Base-by-base conservation (phyloP, 2,113 vertebrate species). In the Vidua macroura region DNA sequence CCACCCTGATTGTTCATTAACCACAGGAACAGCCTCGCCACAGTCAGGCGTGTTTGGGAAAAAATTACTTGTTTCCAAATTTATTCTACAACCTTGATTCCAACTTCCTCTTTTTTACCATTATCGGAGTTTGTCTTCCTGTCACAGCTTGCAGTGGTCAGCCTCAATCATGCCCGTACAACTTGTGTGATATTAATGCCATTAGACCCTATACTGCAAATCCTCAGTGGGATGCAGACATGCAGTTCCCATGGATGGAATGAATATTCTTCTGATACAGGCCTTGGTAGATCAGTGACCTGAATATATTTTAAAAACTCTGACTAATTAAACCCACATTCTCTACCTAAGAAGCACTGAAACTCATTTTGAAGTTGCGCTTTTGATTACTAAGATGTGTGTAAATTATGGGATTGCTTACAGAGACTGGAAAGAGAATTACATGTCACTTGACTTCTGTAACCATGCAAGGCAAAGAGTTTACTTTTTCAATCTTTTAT, bases 1-100 rank as follows among this genome's bases (percentile, higher is more conserved):
- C 86, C 80, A 35, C 44, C 46, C 43, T 24, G 64, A 70, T 44
- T 94, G 95, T 48, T 92, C 83, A 86, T 92, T 92, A 88, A 88
- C 73, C 86, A 76, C 48, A 39, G 37, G 30, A 94, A 44, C 83
- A 78, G 80, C 86, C 83, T 90, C 7, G 21, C 79, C 44, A 15
- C 52, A 63, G 15, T 14, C 73, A 86, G 73, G 35, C 30, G 12
- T 20, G 27, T 58, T 84, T 59, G 44, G 8, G 27, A 48, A 49
- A 75, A 84, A 41, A 31, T 9, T 14, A 35, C 3, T 43, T 43
- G 9, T 77, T 88, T 83, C 60, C 52, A 88, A 41, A 56, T 78
- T 55, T 55, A 24, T 81, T 70, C 68, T 55, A 31, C 23, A 33
- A 22, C 28, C 30, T 91, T 94, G 64, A 60, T 75, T 72, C 13